phyloP scores from a whole-genome alignment of 2,113 vertebrate species.

The Nothoprocta perdicaria region DNA sequence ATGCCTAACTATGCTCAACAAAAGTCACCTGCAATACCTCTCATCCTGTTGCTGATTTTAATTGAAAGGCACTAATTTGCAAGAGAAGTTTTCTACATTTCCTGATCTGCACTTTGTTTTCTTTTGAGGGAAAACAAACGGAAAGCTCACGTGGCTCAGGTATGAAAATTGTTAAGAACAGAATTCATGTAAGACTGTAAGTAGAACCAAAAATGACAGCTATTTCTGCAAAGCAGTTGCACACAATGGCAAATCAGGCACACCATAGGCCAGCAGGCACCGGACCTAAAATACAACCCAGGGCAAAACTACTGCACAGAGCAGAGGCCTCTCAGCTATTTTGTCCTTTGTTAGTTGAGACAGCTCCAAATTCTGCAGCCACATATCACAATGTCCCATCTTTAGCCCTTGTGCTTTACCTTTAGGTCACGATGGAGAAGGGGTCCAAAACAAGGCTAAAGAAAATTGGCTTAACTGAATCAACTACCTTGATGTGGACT shows the following conservation, averaged over 20 bases:
- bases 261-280: neutral
- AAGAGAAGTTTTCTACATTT: too few relatives aligned
- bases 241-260: neutral
- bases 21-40: too few relatives aligned
- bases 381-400: neutral
- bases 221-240: neutral
- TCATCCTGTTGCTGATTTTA: neutral
- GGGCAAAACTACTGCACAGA: neutral
- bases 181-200: neutral
- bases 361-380: neutral
- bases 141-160: neutral
- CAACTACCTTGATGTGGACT: neutral
- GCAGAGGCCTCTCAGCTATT: neutral
- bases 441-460: neutral
- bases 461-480: neutral
- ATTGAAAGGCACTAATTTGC: neutral
- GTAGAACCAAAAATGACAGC: neutral
- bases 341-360: neutral
- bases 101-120: neutral
- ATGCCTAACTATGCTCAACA: neutral
- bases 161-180: neutral
- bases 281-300: neutral
- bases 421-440: neutral
- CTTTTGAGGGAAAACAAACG: neutral
- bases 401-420: neutral